phyloP scores from a whole-genome alignment of 2,888 invertebrate genomes.

The Crossocerus cetratus region DNA sequence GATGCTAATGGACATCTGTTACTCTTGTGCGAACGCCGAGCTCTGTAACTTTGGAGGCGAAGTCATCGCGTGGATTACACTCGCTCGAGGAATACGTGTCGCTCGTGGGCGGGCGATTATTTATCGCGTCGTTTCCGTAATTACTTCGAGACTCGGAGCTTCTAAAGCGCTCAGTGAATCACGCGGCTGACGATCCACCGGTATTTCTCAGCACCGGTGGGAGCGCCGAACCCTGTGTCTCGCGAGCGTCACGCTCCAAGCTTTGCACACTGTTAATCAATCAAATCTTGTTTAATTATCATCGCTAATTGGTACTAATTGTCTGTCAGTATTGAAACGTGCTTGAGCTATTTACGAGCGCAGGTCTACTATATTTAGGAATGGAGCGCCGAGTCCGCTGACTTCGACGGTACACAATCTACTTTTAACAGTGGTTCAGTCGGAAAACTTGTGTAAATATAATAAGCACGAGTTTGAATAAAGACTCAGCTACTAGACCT shows the following conservation, averaged over 20 bases:
- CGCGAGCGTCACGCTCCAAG: too few species aligned
- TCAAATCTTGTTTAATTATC: constrained; percentile 47
- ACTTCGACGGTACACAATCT: too few species aligned
- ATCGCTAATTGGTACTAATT: constrained; percentile 67
- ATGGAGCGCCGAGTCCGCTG: too few species aligned
- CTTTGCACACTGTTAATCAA: constrained; percentile 64
- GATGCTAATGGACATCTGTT: not conserved
- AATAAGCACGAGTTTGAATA: too few species aligned
- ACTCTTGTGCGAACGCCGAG: not conserved
- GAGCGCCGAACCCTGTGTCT: constrained; percentile 11
- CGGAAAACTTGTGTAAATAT: too few species aligned
- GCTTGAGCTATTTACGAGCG: not conserved
- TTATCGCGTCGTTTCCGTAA: constrained; percentile 59
- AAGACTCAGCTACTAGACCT: too few species aligned
- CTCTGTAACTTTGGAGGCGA: constrained; percentile 3
- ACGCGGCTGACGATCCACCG: constrained; percentile 12
- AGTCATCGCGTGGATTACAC: constrained; percentile 44
- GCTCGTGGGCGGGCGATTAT: constrained; percentile 56
- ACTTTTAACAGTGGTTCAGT: too few species aligned
- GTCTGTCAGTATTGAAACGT: constrained; percentile 45
- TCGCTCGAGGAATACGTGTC: constrained; percentile 36
- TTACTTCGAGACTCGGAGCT: constrained; percentile 51
- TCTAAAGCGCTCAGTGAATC: constrained; percentile 49
- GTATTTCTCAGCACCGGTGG: constrained; percentile 19
- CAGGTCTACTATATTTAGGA: too few species aligned